Conservation (phyloP, 2,888 invertebrate species). For the Tuta absoluta region DNA sequence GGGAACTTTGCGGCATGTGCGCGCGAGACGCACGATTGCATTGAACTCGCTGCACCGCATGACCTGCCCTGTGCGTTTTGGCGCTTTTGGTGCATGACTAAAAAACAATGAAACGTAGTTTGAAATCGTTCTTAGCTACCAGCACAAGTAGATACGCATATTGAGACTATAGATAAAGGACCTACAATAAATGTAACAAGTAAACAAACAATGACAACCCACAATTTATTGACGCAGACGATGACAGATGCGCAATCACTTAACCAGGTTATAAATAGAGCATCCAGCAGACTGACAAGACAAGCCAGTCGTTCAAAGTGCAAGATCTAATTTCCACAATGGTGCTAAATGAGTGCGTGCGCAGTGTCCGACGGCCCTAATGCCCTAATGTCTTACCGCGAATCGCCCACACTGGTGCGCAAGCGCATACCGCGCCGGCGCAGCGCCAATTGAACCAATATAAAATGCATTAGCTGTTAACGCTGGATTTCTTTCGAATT, state of each 20-base stretch:
- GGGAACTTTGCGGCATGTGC: constrained; percentile 50
- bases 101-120: no score
- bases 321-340: constrained; percentile 29
- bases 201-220: constrained; percentile 3
- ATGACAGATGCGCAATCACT: constrained; percentile 10
- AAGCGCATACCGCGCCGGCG: constrained; percentile 75
- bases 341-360: constrained; percentile 49
- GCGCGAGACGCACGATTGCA: constrained; percentile 75
- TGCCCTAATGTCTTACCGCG: constrained; percentile 60
- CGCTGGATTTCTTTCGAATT: constrained; percentile 70
- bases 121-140: no score
- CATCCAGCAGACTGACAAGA: constrained; percentile 8
- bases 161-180: not conserved
- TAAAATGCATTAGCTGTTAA: constrained; percentile 79
- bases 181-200: not conserved
- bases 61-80: constrained; percentile 55
- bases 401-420: constrained; percentile 74
- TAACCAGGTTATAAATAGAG: constrained; percentile 9
- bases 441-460: constrained; percentile 79
- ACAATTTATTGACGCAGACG: constrained; percentile 13
- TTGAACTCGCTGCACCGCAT: constrained; percentile 57
- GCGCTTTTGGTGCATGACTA: not conserved
- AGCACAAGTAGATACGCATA: no score
- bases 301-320: constrained; percentile 27
- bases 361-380: constrained; percentile 66